These are phyloP conservation scores for Orthosia incerta DNA, from an alignment of 2,888 invertebrate species.

Conservation along the genomic window DNA sequence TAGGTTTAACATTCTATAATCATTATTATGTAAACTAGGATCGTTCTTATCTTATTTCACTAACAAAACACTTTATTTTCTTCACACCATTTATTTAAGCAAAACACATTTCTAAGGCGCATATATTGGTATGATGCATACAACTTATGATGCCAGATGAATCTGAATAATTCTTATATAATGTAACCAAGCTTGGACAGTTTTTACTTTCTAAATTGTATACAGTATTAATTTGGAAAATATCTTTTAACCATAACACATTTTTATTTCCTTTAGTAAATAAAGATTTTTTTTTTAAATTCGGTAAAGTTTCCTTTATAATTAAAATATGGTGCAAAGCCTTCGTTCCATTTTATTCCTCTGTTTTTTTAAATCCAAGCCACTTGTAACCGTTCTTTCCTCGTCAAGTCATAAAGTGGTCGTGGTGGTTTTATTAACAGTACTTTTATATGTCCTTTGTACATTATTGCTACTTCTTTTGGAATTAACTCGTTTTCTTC, in stretches of 20 bases:
- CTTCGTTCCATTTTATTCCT: neutral
- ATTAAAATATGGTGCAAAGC: neutral
- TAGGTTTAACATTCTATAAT: conserved; percentile 1
- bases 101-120: neutral
- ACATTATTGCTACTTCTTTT: conserved; percentile 6
- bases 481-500: conserved; percentile 3
- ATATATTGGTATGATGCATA: conserved; percentile 1
- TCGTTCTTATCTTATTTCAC: too few species aligned
- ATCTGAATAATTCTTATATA: neutral
- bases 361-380: conserved; percentile 7
- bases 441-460: neutral
- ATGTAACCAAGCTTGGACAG: neutral
- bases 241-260: conserved; percentile 7
- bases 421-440: conserved; percentile 4
- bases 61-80: conserved; percentile 1
- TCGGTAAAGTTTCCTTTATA: neutral
- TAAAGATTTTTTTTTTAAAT: neutral
- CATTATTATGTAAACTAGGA: too few species aligned
- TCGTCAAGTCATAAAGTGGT: conserved; percentile 3
- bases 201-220: neutral
- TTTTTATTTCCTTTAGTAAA: conserved; percentile 2
- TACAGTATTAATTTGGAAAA: neutral
- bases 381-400: conserved; percentile 9
- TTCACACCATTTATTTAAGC: too few species aligned
- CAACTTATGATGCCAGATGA: conserved; percentile 7